Conservation (phyloP, 2,888 invertebrate species). For the Lasioglossum malachurum region DNA sequence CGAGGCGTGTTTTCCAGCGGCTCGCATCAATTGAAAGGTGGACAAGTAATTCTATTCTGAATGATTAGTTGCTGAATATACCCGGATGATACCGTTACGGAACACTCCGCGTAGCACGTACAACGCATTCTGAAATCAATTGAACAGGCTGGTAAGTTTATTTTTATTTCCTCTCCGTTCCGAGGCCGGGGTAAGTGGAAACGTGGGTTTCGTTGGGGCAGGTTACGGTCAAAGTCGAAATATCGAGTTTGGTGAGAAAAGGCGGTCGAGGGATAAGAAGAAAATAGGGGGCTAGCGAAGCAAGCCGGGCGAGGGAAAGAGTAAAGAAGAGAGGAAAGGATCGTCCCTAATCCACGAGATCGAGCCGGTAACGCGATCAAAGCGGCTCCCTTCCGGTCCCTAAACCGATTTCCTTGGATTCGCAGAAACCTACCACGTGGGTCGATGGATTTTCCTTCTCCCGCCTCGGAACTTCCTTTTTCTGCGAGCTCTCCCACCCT, state of each 20-base stretch:
- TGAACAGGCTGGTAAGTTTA: constrained; percentile 28
- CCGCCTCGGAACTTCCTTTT: constrained; percentile 20
- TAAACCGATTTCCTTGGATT: constrained; percentile 77
- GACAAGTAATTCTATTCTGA: not conserved
- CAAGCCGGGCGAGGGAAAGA: constrained; percentile 26
- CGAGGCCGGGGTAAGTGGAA: constrained; percentile 16
- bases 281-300: constrained; percentile 29
- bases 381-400: constrained; percentile 72
- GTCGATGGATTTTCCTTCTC: constrained; percentile 60
- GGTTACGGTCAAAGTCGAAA: constrained; percentile 68
- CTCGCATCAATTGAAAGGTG: not conserved
- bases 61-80: not conserved
- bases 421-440: constrained; percentile 68
- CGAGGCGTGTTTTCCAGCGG: too few relatives aligned
- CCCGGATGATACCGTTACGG: not conserved
- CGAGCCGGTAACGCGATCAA: constrained; percentile 79
- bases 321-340: constrained; percentile 33
- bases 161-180: constrained; percentile 34
- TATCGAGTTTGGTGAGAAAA: constrained; percentile 67
- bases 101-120: not conserved
- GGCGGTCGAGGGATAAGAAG: constrained; percentile 56
- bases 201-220: constrained; percentile 52
- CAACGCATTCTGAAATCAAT: constrained; percentile 30
- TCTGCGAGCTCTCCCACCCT: constrained; percentile 20
- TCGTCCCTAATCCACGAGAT: constrained; percentile 75